A percentile compares a stretch with the other conserved stretches of the same genome.
Evolutionary conservation across 2,888 invertebrate species (phyloP).

Genomic region (Cheilosia scutellata): DNA sequence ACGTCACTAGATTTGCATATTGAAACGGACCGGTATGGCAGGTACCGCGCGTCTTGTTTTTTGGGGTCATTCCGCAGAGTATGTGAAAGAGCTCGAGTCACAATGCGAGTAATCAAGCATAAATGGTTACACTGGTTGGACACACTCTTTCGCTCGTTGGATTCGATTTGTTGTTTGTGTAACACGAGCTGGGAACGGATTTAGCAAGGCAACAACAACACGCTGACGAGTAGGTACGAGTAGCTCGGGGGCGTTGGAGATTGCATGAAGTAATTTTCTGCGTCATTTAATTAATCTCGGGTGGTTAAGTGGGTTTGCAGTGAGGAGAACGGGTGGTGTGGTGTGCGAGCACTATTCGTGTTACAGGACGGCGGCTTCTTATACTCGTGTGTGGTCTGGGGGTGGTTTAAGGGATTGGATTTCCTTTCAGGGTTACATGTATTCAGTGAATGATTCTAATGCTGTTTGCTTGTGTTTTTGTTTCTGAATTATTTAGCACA

Average conservation of each 20-base stretch:
- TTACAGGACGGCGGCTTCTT: constrained; percentile 16
- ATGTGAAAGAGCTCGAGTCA: constrained; percentile 16
- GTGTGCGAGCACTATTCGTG: constrained; percentile 5
- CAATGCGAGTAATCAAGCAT: constrained; percentile 67
- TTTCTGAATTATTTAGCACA: constrained; percentile 67
- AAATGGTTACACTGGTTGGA: constrained; percentile 67
- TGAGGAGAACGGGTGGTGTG: constrained; percentile 1
- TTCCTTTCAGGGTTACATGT: constrained; percentile 39
- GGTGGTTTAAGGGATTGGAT: constrained; percentile 49
- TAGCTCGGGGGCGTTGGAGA: constrained; percentile 66
- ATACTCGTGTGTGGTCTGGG: constrained; percentile 24
- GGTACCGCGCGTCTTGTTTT: constrained; percentile 24
- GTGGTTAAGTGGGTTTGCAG: constrained; percentile 47
- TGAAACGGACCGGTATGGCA: constrained; percentile 34
- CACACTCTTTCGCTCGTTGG: constrained; percentile 10
- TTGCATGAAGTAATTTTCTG: constrained; percentile 81
- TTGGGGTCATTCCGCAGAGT: constrained; percentile 56
- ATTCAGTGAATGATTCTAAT: constrained; percentile 9
- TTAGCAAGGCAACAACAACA: constrained; percentile 7
- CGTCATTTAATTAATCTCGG: constrained; percentile 83
- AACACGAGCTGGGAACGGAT: constrained; percentile 36
- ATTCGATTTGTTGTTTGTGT: constrained; percentile 2
- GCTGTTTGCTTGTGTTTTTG: constrained; percentile 54
- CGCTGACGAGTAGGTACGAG: background rate
- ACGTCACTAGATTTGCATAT: constrained; percentile 71